A percentile compares a stretch with the other conserved stretches of the same genome.
These are phyloP conservation scores for Gouania willdenowi DNA, from an alignment of 2,797 vertebrate genomes.

Conservation along the genomic window DNA sequence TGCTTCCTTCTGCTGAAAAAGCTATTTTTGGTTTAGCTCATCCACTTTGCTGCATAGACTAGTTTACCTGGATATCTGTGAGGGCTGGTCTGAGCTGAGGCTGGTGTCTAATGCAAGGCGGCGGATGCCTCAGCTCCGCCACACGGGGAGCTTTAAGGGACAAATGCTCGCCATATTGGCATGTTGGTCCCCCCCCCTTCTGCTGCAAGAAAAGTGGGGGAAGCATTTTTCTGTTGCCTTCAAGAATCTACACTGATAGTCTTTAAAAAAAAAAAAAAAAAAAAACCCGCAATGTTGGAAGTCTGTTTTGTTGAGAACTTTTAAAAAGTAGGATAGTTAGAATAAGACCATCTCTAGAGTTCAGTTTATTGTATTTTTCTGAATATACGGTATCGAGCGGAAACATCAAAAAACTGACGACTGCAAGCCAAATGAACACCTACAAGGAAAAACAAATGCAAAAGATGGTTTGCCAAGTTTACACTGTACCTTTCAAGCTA, in stretches of 20 bases:
- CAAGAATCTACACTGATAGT: conserved; percentile 73
- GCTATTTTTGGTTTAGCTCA: conserved; percentile 81
- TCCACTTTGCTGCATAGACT: conserved; percentile 81
- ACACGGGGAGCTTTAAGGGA: conserved; percentile 54
- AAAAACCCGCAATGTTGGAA: conserved; percentile 64
- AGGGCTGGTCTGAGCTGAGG: conserved; percentile 59
- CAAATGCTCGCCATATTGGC: conserved; percentile 70
- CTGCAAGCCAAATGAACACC: conserved; percentile 72
- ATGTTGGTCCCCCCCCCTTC: conserved; percentile 56
- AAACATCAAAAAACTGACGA: conserved; percentile 57
- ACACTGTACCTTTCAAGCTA: conserved; percentile 64
- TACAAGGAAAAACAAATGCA: conserved; percentile 64
- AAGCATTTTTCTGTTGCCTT: conserved; percentile 80
- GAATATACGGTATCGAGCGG: conserved; percentile 55
- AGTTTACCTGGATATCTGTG: conserved; percentile 67
- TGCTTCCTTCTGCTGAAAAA: conserved; percentile 72
- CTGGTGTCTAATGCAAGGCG: conserved; percentile 60
- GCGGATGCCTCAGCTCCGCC: conserved; percentile 59
- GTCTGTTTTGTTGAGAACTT: conserved; percentile 74
- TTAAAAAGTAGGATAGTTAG: conserved; percentile 65
- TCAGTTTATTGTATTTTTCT: conserved; percentile 74
- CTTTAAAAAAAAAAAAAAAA: too few relatives aligned
- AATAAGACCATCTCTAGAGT: conserved; percentile 66
- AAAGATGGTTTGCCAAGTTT: conserved; percentile 72
- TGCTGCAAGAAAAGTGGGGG: conserved; percentile 50